Evolutionary conservation across 2,113 vertebrate species (phyloP), one percentile per base, ranked within the genome.

Genomic region (Notarius lentiginosus): DNA sequence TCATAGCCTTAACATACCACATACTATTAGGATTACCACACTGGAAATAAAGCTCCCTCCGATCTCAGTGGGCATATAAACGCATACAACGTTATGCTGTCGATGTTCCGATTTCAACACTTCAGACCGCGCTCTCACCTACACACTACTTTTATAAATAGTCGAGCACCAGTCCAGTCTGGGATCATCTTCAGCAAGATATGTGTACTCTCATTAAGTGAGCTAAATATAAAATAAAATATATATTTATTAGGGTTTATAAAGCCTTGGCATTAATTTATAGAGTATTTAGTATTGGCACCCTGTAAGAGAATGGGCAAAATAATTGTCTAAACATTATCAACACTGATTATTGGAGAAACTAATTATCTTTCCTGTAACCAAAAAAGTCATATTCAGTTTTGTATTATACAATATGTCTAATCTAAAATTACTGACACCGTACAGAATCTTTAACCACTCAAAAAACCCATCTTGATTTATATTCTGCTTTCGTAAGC

Each of bases 21-120:
- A 83, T 66, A 49, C 12, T 84, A 73, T 75, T 60, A 60, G 70
- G 82, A 73, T 84, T 73, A 84, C 51, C 53, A 58, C 4, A 73
- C 66, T 84, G 53, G 9, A 84, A 56, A 72, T 72, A 55, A 56
- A 84, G 17, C 53, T 17, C 20, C 53, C 82, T 60, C 17, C 24
- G 70, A 66, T 49, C 53, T 61, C 34, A 55, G 17, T 1, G 4
- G 51, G 53, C 17, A 34, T 60, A 80, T 65, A 72, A 55, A 55
- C 10, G 5, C 61, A 12, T 47, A 60, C 20, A 24, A 41, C 15
- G 7, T 73, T 22, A n/a, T 84, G 27, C 15, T 22, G 75, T 30
- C 18, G 24, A 79, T 30, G 76, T 30, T 79, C n/a, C 18, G 76
- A 79, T 79, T 80, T 80, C 73, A 75, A 49, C 72, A 75, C 72